A percentile compares a stretch with the other conserved stretches of the same genome.
These are phyloP conservation scores for Acleris literana DNA, from an alignment of 2,888 invertebrate genomes.

Conservation along the genomic window DNA sequence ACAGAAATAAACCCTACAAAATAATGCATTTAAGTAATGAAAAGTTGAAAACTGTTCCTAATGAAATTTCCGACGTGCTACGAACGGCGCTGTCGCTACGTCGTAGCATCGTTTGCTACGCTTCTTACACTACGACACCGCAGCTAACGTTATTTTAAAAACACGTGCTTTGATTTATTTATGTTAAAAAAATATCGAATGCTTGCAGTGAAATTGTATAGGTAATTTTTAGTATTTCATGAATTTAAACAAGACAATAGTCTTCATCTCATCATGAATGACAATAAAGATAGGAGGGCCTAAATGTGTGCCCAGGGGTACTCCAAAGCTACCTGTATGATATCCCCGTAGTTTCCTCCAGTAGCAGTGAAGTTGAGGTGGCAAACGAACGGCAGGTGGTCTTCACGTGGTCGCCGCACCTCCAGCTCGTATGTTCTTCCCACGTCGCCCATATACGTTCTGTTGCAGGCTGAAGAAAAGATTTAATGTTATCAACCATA, in stretches of 20 bases:
- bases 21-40: not conserved
- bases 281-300: no score
- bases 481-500: not conserved
- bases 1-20: not conserved
- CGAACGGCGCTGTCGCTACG: conserved; percentile 4
- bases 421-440: conserved; percentile 91
- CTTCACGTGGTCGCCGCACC: conserved; percentile 88
- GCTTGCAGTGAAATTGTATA: no score
- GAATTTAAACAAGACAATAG: no score
- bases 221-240: no score
- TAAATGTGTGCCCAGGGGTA: not conserved
- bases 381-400: conserved; percentile 90
- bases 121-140: not conserved
- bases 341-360: conserved; percentile 90
- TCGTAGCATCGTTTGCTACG: conserved; percentile 13
- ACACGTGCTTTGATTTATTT: not conserved
- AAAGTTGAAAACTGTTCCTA: conserved; percentile 3
- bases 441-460: conserved; percentile 91
- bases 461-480: conserved; percentile 88
- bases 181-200: no score
- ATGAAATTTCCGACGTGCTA: conserved; percentile 6
- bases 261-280: no score
- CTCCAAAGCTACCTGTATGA: conserved; percentile 86
- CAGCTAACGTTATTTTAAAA: not conserved
- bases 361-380: conserved; percentile 92